Conservation (phyloP, 2,797 vertebrate species). For the Xiphorhynchus erythropygius region DNA sequence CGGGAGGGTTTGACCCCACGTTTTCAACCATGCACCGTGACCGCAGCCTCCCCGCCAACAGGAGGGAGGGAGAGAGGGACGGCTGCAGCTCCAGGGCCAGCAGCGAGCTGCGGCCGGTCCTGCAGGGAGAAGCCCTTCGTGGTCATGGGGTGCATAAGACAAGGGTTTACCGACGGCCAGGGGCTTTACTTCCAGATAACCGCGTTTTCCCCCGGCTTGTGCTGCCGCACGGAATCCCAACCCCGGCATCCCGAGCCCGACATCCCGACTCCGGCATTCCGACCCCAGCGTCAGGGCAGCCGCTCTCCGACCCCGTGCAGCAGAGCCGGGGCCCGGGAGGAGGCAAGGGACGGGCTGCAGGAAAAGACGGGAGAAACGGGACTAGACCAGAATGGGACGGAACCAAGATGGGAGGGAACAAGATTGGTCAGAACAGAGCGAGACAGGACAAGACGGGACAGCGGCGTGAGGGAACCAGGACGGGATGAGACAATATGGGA, state of each 20-base stretch:
- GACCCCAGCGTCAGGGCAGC: background rate
- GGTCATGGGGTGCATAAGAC: rapidly evolving
- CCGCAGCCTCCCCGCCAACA: background rate
- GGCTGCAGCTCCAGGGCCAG: background rate
- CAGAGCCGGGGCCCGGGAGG: background rate
- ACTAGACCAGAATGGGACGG: background rate
- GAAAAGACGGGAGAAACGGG: background rate
- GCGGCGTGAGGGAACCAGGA: background rate
- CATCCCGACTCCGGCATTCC: background rate
- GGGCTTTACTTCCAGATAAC: background rate
- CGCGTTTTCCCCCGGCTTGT: rapidly evolving
- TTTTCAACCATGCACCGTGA: rapidly evolving
- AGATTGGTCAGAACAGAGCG: too few species aligned
- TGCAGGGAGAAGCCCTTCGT: rapidly evolving
- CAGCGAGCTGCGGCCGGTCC: background rate
- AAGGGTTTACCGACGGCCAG: rapidly evolving
- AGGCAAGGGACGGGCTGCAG: too few species aligned
- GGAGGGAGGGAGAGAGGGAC: background rate
- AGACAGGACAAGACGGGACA: background rate
- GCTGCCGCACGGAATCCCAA: background rate
- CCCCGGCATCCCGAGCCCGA: background rate
- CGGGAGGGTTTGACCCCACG: background rate
- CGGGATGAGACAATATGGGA: too few species aligned
- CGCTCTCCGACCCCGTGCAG: background rate
- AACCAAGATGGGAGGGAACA: too few species aligned